These are phyloP conservation scores for Sericinus montela DNA, from an alignment of 2,888 invertebrate genomes.

Conservation along the genomic window DNA sequence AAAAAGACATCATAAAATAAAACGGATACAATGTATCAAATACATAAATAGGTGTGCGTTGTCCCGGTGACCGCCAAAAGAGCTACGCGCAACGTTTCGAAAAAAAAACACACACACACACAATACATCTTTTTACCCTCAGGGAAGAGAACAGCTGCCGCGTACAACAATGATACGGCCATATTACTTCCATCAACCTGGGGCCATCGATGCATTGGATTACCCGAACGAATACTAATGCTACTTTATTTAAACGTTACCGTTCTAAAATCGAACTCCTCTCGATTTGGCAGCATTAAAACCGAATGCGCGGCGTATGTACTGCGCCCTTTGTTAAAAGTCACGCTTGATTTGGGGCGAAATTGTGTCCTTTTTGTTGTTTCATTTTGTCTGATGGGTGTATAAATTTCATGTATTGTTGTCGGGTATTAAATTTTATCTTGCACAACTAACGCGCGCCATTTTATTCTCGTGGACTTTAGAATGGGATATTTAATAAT, in stretches of 20 bases:
- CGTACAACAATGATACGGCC: slow-evolving; percentile 73
- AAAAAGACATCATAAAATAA: slow-evolving; percentile 10
- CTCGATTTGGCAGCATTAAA: slow-evolving; percentile 42
- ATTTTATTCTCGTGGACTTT: too few relatives aligned
- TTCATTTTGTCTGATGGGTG: slow-evolving; percentile 64
- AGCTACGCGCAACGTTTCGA: slow-evolving; percentile 51
- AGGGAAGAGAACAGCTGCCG: slow-evolving; percentile 75
- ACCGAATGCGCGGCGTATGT: slow-evolving; percentile 54
- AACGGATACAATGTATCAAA: slow-evolving; percentile 20
- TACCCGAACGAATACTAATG: slow-evolving; percentile 37
- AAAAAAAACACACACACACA: slow-evolving; percentile 25
- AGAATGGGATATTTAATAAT: too few relatives aligned
- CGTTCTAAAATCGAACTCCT: slow-evolving; percentile 18
- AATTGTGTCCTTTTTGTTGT: slow-evolving; percentile 76
- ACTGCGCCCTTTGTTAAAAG: slow-evolving; percentile 67
- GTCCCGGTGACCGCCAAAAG: slow-evolving; percentile 73
- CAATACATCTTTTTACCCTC: slow-evolving; percentile 70
- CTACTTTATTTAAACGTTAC: slow-evolving; percentile 17
- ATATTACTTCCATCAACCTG: slow-evolving; percentile 66
- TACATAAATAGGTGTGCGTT: slow-evolving; percentile 40
- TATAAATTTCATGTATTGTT: slow-evolving; percentile 61
- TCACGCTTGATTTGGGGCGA: slow-evolving; percentile 73
- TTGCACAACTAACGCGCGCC: neutral
- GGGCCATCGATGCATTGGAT: slow-evolving; percentile 61
- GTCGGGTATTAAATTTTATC: slow-evolving; percentile 17